phyloP scores from a whole-genome alignment of 1,140 invertebrate genomes.

The Philaenus spumarius region DNA sequence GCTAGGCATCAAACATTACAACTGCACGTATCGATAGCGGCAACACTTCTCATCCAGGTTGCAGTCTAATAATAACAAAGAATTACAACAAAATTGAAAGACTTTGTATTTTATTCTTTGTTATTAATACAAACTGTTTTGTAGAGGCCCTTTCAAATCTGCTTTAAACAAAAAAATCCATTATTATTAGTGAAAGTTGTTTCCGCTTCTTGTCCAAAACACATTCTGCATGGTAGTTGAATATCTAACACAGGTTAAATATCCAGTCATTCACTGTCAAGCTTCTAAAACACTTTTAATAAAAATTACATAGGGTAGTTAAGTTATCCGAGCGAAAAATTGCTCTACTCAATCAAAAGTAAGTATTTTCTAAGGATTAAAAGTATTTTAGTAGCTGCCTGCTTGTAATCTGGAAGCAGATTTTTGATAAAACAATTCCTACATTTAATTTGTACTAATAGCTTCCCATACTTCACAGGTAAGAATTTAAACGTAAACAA shows the following conservation, averaged over 20 bases:
- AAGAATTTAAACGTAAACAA: no score
- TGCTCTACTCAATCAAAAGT: background rate
- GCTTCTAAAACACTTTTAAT: background rate
- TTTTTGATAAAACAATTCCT: slow-evolving; percentile 14
- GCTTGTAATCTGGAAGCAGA: slow-evolving; percentile 14
- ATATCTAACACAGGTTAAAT: no score
- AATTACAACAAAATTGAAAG: no score
- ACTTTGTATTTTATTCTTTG: no score
- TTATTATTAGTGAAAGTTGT: background rate
- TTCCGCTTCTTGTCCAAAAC: no score
- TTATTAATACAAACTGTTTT: background rate
- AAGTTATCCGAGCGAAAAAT: background rate
- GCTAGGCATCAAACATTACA: no score
- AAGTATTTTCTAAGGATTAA: background rate
- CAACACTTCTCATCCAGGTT: no score
- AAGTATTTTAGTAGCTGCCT: background rate
- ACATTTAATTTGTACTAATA: slow-evolving; percentile 6
- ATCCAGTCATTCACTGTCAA: background rate
- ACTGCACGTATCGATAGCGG: no score
- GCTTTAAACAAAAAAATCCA: slow-evolving; percentile 7
- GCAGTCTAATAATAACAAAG: no score
- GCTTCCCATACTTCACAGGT: background rate
- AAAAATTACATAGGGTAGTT: background rate
- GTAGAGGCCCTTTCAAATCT: background rate
- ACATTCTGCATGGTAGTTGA: no score